Evolutionary conservation across 2,113 vertebrate species (phyloP).

Genomic region (Prochilodus magdalenae): DNA sequence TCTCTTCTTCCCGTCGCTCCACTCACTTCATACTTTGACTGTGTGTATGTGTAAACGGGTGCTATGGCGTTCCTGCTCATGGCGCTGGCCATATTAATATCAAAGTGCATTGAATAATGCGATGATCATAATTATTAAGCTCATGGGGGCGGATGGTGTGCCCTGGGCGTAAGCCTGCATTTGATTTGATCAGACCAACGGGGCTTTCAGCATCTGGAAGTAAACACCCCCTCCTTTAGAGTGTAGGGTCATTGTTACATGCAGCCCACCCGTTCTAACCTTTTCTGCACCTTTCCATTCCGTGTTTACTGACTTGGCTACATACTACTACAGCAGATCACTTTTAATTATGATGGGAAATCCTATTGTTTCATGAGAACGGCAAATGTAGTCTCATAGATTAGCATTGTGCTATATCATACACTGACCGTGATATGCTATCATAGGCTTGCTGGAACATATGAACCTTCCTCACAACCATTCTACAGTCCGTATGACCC

Average conservation of each 20-base stretch:
- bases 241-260: slow-evolving; percentile 13
- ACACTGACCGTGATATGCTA: too few species aligned
- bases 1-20: neutral
- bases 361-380: slow-evolving; percentile 19
- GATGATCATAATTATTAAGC: slow-evolving; percentile 72
- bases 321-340: slow-evolving; percentile 18
- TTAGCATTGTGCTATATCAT: too few species aligned
- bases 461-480: too few species aligned
- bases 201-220: slow-evolving; percentile 2
- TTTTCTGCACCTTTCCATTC: slow-evolving; percentile 44
- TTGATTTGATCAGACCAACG: slow-evolving; percentile 46
- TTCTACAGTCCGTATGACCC: too few species aligned
- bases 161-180: slow-evolving; percentile 38
- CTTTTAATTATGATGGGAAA: slow-evolving; percentile 29
- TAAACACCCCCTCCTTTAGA: slow-evolving; percentile 26
- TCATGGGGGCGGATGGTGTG: slow-evolving; percentile 45
- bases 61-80: slow-evolving; percentile 33
- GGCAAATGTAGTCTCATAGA: neutral
- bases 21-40: slow-evolving; percentile 22
- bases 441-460: too few species aligned
- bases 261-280: slow-evolving; percentile 28
- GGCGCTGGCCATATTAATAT: slow-evolving; percentile 65
- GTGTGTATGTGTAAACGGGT: slow-evolving; percentile 35
- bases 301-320: slow-evolving; percentile 17
- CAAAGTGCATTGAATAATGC: slow-evolving; percentile 71